Evolutionary conservation across 2,113 vertebrate genomes (phyloP), one percentile per base, ranked within the genome.

Genomic region (Lepus timidus): DNA sequence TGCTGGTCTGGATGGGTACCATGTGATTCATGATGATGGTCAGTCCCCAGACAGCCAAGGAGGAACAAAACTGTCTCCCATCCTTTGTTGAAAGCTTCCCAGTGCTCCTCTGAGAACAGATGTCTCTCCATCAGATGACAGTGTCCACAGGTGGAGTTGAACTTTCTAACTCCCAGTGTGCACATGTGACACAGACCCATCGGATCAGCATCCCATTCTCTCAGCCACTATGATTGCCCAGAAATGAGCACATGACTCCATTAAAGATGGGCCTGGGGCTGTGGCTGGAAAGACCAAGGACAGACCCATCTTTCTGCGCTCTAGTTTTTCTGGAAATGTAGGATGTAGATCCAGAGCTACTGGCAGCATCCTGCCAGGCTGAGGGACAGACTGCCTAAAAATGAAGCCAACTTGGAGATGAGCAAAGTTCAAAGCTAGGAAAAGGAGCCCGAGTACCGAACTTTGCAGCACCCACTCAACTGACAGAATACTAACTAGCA

Each of bases 341-440:
- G 10, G 44, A 12, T 29, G 27, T 6, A 4, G 6, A 22, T 29
- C n/a, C 25, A 19, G 17, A 80, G 36, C 39, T 78, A 33, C 14
- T 22, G 12, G 9, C 3, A 1, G 14, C n/a, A 67, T 67, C 20
- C 25, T 64, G 44, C 64, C 58, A 51, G 9, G 1, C 2, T 1
- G 19, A 71, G 5, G 22, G 19, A 75, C 1, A 36, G 3, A 23
- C 61, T n/a, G 5, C 49, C 44, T 52, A 25, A 5, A 52, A 61
- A 70, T 3, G 9, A n/a, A 73, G 22, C 14, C 8, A 6, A 2
- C 20, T 19, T 0, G 23, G 51, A 79, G 23, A 14, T 4, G 2
- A 78, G 0, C 10, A 3, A 14, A 86, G 39, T 12, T 23, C 33
- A 36, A 51, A 67, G 25, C 20, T 13, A 25, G 23, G 67, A 29